A percentile compares a stretch with the other conserved stretches of the same genome.
phyloP scores from a whole-genome alignment of 2,888 invertebrate species.

The Drosophila histrio region DNA sequence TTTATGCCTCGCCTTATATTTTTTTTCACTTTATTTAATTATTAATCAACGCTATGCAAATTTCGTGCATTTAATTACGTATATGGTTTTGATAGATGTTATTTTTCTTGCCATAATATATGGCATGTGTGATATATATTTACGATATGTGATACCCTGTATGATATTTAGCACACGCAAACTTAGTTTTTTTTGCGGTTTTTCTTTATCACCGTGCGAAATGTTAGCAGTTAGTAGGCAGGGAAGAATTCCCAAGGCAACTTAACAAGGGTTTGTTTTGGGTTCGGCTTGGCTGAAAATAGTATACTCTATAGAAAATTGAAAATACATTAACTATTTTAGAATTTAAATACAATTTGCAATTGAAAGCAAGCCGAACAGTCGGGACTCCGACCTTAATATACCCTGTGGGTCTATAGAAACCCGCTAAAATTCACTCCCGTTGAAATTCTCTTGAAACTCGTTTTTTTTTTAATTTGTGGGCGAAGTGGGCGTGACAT shows the following conservation, averaged over 20 bases:
- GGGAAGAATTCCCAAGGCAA: constrained; percentile 36
- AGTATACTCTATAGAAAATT: constrained; percentile 8
- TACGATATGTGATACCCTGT: constrained; percentile 38
- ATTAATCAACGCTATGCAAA: constrained; percentile 53
- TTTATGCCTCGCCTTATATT: constrained; percentile 19
- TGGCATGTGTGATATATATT: constrained; percentile 1
- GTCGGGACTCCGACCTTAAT: too few species aligned
- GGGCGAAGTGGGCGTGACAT: too few species aligned
- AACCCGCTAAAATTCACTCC: too few species aligned
- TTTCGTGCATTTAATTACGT: constrained; percentile 38
- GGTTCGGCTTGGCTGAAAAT: constrained; percentile 8
- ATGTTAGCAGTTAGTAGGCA: not conserved
- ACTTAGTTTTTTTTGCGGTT: constrained; percentile 42
- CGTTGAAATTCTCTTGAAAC: too few species aligned
- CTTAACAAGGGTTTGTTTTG: constrained; percentile 14
- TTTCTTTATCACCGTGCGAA: constrained; percentile 38
- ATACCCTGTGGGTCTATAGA: too few species aligned
- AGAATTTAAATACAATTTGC: too few species aligned
- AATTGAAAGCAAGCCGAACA: too few species aligned
- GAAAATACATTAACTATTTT: too few species aligned
- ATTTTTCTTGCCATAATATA: constrained; percentile 12
- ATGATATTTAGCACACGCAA: constrained; percentile 32
- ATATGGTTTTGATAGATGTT: constrained; percentile 25
- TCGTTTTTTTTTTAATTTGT: too few species aligned
- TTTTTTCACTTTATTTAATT: constrained; percentile 1